These are phyloP conservation scores for Pseudolaguvia tuberculata DNA, from an alignment of 2,113 vertebrate species.

Conservation along the genomic window DNA sequence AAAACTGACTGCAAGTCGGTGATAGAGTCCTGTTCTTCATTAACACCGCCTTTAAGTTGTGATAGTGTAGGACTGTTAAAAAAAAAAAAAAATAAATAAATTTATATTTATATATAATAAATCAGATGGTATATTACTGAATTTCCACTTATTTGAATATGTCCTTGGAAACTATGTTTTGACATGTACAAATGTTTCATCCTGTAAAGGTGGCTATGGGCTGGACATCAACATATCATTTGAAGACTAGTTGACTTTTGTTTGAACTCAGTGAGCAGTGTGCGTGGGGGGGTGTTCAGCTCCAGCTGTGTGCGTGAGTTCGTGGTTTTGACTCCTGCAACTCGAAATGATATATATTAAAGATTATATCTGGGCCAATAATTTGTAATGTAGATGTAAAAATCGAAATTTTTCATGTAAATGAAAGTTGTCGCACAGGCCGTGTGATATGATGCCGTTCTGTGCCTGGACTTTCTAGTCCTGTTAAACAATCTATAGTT, in stretches of 20 bases:
- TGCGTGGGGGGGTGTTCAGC: not conserved
- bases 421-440: no score
- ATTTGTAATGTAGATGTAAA: not conserved
- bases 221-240: not conserved
- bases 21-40: not conserved
- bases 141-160: no score
- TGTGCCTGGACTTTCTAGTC: not conserved
- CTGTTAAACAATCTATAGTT: not conserved
- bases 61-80: no score
- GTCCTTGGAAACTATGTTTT: not conserved
- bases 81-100: no score
- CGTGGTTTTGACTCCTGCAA: not conserved
- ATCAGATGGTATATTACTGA: no score
- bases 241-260: not conserved
- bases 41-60: not conserved
- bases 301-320: not conserved
- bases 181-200: no score
- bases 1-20: not conserved
- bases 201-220: not conserved
- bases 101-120: no score
- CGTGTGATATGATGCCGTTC: not conserved
- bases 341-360: no score
- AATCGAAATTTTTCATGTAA: no score
- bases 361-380: not conserved
- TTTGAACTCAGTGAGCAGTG: not conserved